Evolutionary conservation across 2,113 vertebrate genomes (phyloP), one percentile per base, ranked within the genome.

Genomic region (Halichoerus grypus): DNA sequence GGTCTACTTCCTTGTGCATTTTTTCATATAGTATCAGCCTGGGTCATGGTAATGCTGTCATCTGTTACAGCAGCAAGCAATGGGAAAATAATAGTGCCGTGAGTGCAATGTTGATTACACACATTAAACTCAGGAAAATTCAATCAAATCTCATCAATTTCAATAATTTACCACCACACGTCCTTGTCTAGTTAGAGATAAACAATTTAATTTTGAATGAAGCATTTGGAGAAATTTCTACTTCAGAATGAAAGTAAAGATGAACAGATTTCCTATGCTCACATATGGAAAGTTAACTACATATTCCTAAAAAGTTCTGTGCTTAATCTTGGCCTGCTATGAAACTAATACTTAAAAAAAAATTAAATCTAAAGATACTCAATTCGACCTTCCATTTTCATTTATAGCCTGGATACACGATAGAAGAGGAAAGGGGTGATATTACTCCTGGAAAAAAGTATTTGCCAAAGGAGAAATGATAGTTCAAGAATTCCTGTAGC

Each of bases 121-220:
- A 94, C 39, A 93, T 93, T 93, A 95, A 96, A 95, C 65, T 88
- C 39, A 67, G 39, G 14, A 85, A 96, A 96, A 87, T 91, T 96
- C 65, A 79, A 74, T 96, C 83, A 84, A 97, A 96, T 83, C 77
- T 94, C 59, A 92, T 92, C 71, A 46, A 71, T 95, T 94, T 94
- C 71, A 97, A 82, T 94, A 96, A 97, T 85, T 97, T 81, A 94
- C 46, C 8, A 93, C 24, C 59, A 94, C 53, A 97, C 59, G 36
- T 88, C 28, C 71, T 93, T 94, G 39, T 96, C 71, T 83, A 85
- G 42, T 65, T 87, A 91, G 46, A 46, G 71, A 95, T 63, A 83
- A 96, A 84, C 91, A 97, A 94, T 97, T 95, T 81, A 92, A 97
- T 94, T 96, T 61, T 95, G 76, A 97, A 92, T 93, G 67, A 96